Evolutionary conservation across 2,888 invertebrate species (phyloP).

Genomic region (Eurytoma adleriae): DNA sequence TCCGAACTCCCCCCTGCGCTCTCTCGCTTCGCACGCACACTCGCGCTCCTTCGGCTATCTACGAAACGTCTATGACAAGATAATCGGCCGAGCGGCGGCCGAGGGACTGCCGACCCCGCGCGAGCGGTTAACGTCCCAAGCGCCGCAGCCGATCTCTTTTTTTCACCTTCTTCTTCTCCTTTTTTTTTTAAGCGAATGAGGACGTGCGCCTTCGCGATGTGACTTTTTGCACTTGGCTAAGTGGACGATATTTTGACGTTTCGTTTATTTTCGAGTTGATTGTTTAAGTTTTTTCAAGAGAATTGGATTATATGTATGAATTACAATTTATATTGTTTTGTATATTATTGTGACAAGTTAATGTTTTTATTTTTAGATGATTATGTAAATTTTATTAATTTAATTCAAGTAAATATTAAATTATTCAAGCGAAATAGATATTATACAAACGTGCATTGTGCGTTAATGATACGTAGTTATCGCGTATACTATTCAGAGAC

Average conservation of each 20-base stretch:
- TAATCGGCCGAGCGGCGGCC: conserved; percentile 66
- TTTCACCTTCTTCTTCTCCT: not conserved
- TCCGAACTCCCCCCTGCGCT: conserved; percentile 7
- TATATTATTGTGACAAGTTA: not conserved
- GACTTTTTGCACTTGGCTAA: not conserved
- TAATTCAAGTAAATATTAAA: too few relatives aligned
- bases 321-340: not conserved
- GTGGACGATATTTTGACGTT: not conserved
- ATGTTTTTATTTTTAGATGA: not conserved
- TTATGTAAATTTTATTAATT: not conserved
- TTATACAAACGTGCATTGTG: too few relatives aligned
- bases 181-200: not conserved
- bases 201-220: not conserved
- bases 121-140: conserved; percentile 12
- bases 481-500: too few relatives aligned
- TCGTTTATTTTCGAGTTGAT: not conserved
- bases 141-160: not conserved
- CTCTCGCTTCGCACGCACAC: conserved; percentile 2
- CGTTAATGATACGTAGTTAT: too few relatives aligned
- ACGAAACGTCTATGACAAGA: conserved; percentile 70
- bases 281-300: not conserved
- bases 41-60: conserved; percentile 52
- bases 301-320: too few relatives aligned
- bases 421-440: too few relatives aligned
- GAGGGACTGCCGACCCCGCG: conserved; percentile 49